phyloP scores from a whole-genome alignment of 2,113 vertebrate species.

The Nothocercus nigrocapillus region DNA sequence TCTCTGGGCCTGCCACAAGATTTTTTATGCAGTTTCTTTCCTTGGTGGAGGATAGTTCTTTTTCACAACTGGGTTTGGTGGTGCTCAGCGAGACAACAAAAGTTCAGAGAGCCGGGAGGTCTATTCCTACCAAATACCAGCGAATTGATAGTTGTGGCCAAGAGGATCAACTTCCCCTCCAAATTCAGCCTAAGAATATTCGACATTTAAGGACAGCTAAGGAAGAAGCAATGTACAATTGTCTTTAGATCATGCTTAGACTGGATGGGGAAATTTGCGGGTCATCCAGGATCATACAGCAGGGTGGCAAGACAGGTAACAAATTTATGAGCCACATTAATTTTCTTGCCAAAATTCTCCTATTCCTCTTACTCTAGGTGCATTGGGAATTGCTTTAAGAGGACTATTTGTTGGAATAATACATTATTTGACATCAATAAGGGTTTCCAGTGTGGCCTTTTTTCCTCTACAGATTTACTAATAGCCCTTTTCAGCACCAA shows the following conservation, averaged over 20 bases:
- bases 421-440: neutral
- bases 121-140: neutral
- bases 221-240: neutral
- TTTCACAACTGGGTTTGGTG: neutral
- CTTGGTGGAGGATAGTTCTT: conserved; percentile 11
- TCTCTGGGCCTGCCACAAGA: neutral
- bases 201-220: neutral
- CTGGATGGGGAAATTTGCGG: neutral
- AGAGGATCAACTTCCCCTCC: neutral
- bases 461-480: neutral
- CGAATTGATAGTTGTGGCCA: neutral
- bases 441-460: neutral
- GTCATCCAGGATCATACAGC: neutral
- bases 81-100: neutral
- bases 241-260: neutral
- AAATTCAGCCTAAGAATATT: neutral
- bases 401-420: neutral
- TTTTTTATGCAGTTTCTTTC: neutral
- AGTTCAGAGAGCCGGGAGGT: neutral
- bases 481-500: neutral
- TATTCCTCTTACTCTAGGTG: neutral
- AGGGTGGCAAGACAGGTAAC: neutral
- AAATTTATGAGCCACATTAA: neutral
- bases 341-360: neutral
- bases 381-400: neutral